Conservation (phyloP, 2,888 invertebrate genomes). For the Coremacera marginata region DNA sequence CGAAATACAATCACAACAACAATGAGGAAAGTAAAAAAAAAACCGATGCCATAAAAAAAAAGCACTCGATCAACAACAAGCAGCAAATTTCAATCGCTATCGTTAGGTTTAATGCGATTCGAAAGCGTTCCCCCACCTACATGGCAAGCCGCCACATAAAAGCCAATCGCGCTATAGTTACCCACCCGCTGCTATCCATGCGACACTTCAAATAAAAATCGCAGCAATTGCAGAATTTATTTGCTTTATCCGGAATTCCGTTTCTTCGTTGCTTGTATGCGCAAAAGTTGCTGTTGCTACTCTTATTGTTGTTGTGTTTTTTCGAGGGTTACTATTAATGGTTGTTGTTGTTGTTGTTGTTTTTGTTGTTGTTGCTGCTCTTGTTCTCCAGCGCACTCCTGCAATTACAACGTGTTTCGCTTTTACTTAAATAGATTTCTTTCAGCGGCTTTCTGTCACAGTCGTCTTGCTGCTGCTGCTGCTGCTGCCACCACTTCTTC, state of each 20-base stretch:
- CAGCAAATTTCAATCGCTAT: constrained; percentile 36
- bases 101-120: constrained; percentile 35
- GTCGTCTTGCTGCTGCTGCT: not conserved
- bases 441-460: constrained; percentile 20
- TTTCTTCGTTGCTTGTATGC: not conserved
- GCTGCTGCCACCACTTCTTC: not conserved
- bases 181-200: constrained; percentile 3
- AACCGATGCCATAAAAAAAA: not conserved
- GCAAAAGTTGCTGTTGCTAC: not conserved
- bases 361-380: not conserved
- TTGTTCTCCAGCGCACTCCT: constrained; percentile 37
- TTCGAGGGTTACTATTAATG: not conserved
- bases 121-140: not conserved
- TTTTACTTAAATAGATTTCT: constrained; percentile 29
- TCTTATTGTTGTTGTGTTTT: not conserved
- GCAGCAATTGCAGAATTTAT: constrained; percentile 36
- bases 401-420: constrained; percentile 44
- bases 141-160: not conserved
- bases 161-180: not conserved
- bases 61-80: not conserved
- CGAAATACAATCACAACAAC: not conserved
- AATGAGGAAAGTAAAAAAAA: not conserved
- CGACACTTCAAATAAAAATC: constrained; percentile 39
- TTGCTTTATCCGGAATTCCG: constrained; percentile 32
- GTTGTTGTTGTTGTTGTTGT: not conserved